A percentile compares a stretch with the other conserved stretches of the same genome.
Evolutionary conservation across 1,140 invertebrate species (phyloP).

Genomic region (Cylas formicarius): DNA sequence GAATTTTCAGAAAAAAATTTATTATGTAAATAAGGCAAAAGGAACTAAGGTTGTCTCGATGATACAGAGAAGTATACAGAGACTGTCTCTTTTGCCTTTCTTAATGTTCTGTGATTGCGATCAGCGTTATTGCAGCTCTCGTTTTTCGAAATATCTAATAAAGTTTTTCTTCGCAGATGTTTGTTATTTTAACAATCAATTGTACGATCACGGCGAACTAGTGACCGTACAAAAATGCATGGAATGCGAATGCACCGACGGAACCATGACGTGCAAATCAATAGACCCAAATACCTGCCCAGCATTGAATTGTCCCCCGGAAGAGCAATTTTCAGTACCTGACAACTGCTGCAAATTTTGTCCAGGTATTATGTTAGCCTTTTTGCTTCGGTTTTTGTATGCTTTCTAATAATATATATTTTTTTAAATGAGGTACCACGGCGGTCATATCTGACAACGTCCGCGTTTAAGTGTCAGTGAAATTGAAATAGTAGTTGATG

Average conservation of each 20-base stretch:
- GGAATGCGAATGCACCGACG: slow-evolving; percentile 70
- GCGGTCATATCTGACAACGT: no score
- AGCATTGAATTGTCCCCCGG: slow-evolving; percentile 65
- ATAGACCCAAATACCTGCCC: slow-evolving; percentile 72
- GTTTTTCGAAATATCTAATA: neutral
- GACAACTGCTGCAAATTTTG: slow-evolving; percentile 89
- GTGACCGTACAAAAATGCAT: slow-evolving; percentile 65
- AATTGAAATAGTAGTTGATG: no score
- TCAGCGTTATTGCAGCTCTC: neutral
- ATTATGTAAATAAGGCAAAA: no score
- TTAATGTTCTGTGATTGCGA: neutral
- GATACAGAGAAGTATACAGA: no score
- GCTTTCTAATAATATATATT: neutral
- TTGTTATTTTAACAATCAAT: slow-evolving; percentile 66
- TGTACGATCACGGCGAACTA: slow-evolving; percentile 77
- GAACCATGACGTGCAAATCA: slow-evolving; percentile 68
- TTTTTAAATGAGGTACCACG: no score
- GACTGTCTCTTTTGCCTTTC: no score
- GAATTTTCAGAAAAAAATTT: no score
- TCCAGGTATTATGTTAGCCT: slow-evolving; percentile 55
- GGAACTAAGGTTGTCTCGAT: no score
- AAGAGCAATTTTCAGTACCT: slow-evolving; percentile 69
- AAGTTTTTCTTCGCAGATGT: slow-evolving; percentile 54
- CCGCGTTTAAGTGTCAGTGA: no score
- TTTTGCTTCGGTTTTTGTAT: neutral